Evolutionary conservation across 2,797 vertebrate species (phyloP), one percentile per base, ranked within the genome.

Genomic region (Tokudaia muenninki): DNA sequence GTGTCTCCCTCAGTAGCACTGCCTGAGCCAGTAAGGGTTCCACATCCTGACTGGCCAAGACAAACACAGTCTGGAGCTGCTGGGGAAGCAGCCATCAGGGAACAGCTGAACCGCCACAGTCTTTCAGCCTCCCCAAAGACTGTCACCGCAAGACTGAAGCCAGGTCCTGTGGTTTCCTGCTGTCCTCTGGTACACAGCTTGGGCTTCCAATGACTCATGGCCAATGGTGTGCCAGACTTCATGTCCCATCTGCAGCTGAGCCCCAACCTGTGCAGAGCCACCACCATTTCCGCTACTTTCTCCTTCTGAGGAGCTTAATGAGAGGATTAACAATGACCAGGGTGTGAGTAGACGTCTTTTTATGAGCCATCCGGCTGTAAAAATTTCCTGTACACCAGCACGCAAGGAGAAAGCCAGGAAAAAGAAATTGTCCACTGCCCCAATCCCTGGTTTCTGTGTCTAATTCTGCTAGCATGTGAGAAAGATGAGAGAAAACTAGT

Each of bases 161-260:
- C 97, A 97, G 97, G 96, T 96, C 97, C 98, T 98, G 98, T 98
- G 98, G 98, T 98, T 98, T 99, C 97, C 98, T 97, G 96, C 93
- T 63, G 74, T 97, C 98, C 94, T 98, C 97, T 96, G 95, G 94
- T 84, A 84, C 81, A 94, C 3, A 41, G 89, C 75, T 96, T 0
- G 0, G 81, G 87, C 94, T 98, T 90, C 95, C 96, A 97, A 94
- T 1, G 90, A 96, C 95, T 98, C 97, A 13, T 7, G 89, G 94
- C 1, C 21, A 86, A 91, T 93, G 47, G 44, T 79, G 89, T 97
- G 97, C 96, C 97, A 97, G 96, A 97, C 90, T 92, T 98, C 94
- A 92, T 24, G 79, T 98, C 97, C 94, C 97, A 93, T 98, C 94
- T 96, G 24, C 1, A 91, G 61, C 11, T 92, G 86, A 57, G 75